Evolutionary conservation across 2,888 invertebrate species (phyloP).

Genomic region (Megaustenia siamemsis): DNA sequence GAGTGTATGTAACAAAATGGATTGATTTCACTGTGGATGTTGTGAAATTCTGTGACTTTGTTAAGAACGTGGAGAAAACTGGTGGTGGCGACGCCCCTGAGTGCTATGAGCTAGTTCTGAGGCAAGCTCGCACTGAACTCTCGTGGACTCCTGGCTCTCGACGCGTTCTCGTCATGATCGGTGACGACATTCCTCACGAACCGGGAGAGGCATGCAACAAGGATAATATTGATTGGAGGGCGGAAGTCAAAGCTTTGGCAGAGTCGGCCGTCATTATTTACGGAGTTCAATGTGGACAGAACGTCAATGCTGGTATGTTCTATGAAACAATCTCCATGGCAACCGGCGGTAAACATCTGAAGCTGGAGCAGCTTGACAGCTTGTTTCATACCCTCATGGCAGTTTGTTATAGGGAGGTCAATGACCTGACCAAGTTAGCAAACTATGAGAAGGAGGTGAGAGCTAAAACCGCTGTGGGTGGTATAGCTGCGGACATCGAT

Average conservation of each 20-base stretch:
- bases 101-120: constrained; percentile 77
- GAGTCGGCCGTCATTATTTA: constrained; percentile 51
- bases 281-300: constrained; percentile 50
- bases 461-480: constrained; percentile 54
- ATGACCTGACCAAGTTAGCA: constrained; percentile 21
- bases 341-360: constrained; percentile 71
- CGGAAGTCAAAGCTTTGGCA: constrained; percentile 64
- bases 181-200: constrained; percentile 75
- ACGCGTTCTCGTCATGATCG: constrained; percentile 76
- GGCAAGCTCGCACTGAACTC: constrained; percentile 69
- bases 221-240: constrained; percentile 71
- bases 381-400: constrained; percentile 77
- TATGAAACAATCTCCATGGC: constrained; percentile 66
- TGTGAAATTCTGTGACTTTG: constrained; percentile 64
- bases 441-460: constrained; percentile 69
- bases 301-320: constrained; percentile 59
- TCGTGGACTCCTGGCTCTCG: constrained; percentile 75
- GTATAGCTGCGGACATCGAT: constrained; percentile 65
- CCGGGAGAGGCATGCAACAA: constrained; percentile 65
- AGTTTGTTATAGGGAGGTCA: constrained; percentile 73
- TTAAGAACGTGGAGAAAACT: constrained; percentile 63
- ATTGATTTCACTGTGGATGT: constrained; percentile 67
- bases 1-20: constrained; percentile 69
- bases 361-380: constrained; percentile 70
- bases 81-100: constrained; percentile 76